Evolutionary conservation across 2,113 vertebrate genomes (phyloP), one percentile per base, ranked within the genome.

Genomic region (Aix galericulata): DNA sequence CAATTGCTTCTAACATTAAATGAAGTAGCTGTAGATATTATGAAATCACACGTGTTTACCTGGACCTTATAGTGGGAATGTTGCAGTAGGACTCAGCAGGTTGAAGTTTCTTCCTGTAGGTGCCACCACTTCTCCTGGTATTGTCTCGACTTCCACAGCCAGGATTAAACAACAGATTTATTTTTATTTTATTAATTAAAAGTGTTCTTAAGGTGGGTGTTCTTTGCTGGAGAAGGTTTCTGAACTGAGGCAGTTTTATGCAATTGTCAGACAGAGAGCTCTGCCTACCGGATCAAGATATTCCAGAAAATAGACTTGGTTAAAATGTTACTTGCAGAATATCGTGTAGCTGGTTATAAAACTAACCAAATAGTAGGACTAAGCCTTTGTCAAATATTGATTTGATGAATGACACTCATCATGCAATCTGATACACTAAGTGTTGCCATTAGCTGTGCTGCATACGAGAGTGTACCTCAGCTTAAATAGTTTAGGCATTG

Each of bases 331-430:
- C 56, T 72, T 79, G 44, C 4, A 52, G 50, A 66, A 8, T 80
- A 64, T 36, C 14, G 7, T 11, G 7, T 1, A 80, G 14, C 17
- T 84, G 8, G 53, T 92, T 56, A 72, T 68, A 59, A 92, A 89
- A 22, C n/a, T 80, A 13, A 32, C 11, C 68, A 69, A 88, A 36
- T 67, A 83, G n/a, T 23, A 59, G 42, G 42, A 50, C 73, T 72
- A 75, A 92, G 38, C 74, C 56, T 94, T 87, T 93, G 78, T 48
- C 58, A 95, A 93, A 93, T 85, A 95, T 31, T 94, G 71, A 68
- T 84, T 26, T 3, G 40, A 74, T 0, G 2, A 91, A 21, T 71
- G 5, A 26, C 36, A 29, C n/a, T 72, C 5, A 17, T 52, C 71
- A 63, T 13, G 9, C 46, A 75, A 25, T 34, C 64, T 82, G 55